phyloP scores from a whole-genome alignment of 2,888 invertebrate genomes.

The Lissocephala sabroskyi region DNA sequence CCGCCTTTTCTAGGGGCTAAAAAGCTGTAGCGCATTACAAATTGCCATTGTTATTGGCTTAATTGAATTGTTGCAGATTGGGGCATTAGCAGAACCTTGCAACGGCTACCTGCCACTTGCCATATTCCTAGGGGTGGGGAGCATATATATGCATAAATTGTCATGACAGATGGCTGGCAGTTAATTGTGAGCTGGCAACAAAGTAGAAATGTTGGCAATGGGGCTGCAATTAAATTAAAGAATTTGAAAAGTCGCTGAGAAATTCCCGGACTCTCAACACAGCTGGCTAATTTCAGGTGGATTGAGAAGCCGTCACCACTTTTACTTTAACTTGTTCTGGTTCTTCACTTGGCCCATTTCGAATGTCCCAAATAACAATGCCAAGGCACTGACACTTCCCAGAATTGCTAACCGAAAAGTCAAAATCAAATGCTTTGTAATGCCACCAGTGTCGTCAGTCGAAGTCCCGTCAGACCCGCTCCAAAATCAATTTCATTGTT shows the following conservation, averaged over 20 bases:
- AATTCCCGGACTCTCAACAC: no score
- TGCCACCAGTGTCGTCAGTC: conserved; percentile 43
- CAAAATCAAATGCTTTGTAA: conserved; percentile 46
- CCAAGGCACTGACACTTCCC: conserved; percentile 3
- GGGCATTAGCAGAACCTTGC: conserved; percentile 29
- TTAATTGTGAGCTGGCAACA: conserved; percentile 29
- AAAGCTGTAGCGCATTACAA: conserved; percentile 56
- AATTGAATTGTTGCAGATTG: conserved; percentile 60
- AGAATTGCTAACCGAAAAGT: conserved; percentile 7
- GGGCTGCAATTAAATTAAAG: no score
- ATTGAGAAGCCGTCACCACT: no score
- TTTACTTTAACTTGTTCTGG: no score
- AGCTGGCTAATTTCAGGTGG: no score
- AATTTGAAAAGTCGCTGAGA: no score
- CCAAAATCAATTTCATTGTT: conserved; percentile 37
- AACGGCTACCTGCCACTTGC: conserved; percentile 13
- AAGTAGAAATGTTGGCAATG: no score
- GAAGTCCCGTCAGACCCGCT: neutral
- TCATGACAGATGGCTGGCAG: conserved; percentile 18
- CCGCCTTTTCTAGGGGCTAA: conserved; percentile 39
- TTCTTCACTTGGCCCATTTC: conserved; percentile 17
- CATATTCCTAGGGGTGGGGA: neutral
- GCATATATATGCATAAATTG: neutral
- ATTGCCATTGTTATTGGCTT: conserved; percentile 60
- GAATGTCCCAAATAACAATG: neutral